Conservation (phyloP, 2,113 vertebrate genomes). For the Sinocyclocheilus rhinocerous region DNA sequence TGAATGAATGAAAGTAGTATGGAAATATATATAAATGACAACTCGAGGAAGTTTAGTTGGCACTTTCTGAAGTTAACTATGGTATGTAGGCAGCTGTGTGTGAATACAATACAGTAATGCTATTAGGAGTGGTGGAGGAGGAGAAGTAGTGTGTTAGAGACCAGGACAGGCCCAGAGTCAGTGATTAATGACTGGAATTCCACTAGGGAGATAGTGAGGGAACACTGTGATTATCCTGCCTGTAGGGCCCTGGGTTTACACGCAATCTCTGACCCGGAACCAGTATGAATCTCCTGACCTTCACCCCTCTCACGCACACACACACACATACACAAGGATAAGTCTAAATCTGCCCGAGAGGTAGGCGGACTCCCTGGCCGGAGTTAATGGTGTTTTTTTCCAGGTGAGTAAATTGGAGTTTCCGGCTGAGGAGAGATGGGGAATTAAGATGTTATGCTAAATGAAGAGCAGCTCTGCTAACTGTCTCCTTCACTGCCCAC, state of each 20-base stretch:
- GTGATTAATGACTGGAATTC: conserved; percentile 81
- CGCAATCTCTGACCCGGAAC: conserved; percentile 73
- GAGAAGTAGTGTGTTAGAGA: conserved; percentile 48
- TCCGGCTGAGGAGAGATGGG: conserved; percentile 82
- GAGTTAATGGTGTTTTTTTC: conserved; percentile 85
- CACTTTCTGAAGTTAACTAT: conserved; percentile 3
- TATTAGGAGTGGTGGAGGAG: conserved; percentile 27
- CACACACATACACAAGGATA: conserved; percentile 57
- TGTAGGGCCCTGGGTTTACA: conserved; percentile 75
- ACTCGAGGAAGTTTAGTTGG: conserved; percentile 8
- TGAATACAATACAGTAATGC: background rate
- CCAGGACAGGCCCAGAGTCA: conserved; percentile 70
- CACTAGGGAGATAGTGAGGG: conserved; percentile 78
- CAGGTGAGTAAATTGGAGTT: conserved; percentile 86
- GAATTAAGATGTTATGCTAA: conserved; percentile 79
- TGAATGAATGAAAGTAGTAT: background rate
- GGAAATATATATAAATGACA: background rate
- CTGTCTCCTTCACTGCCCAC: conserved; percentile 42
- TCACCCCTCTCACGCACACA: conserved; percentile 71
- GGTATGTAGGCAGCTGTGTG: background rate
- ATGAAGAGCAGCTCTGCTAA: conserved; percentile 52
- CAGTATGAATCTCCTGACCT: conserved; percentile 74
- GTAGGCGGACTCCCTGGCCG: conserved; percentile 76
- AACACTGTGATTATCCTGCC: conserved; percentile 79
- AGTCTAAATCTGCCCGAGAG: conserved; percentile 15